Conservation (phyloP, 2,113 vertebrate species). For the Phrynosoma blainvillii region DNA sequence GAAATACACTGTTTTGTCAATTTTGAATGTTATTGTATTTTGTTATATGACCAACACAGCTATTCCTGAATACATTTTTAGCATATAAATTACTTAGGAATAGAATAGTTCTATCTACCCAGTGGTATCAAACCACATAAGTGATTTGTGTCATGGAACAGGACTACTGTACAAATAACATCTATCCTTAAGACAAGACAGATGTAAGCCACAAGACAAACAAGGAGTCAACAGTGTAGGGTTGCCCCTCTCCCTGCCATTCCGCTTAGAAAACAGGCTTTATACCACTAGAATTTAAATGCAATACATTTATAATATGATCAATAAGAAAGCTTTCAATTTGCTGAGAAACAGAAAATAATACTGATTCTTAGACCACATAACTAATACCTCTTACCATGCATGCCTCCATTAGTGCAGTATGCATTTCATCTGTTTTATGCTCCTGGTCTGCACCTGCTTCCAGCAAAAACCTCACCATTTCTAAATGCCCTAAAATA, state of each 20-base stretch:
- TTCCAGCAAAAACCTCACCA: conserved; percentile 98
- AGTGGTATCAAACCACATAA: background rate
- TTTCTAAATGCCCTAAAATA: conserved; percentile 93
- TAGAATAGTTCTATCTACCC: background rate
- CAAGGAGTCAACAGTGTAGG: background rate
- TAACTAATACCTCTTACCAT: conserved; percentile 84
- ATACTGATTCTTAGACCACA: background rate
- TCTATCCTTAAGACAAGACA: background rate
- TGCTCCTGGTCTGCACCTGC: conserved; percentile 98
- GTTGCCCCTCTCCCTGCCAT: background rate
- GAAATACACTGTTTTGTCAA: no score
- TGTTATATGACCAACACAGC: no score
- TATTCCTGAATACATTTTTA: no score
- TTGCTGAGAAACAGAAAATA: background rate
- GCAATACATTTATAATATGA: background rate
- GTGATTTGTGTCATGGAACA: background rate
- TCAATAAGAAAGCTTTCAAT: background rate
- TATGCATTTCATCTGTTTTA: conserved; percentile 99
- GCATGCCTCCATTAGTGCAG: conserved; percentile 98
- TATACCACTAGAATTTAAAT: background rate
- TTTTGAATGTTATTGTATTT: no score
- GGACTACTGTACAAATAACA: background rate
- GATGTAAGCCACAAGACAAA: no score
- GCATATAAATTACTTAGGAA: background rate
- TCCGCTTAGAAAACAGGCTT: background rate